A percentile compares a stretch with the other conserved stretches of the same genome.
Conservation (phyloP, 2,888 invertebrate genomes). For the Dioctria rufipes region DNA sequence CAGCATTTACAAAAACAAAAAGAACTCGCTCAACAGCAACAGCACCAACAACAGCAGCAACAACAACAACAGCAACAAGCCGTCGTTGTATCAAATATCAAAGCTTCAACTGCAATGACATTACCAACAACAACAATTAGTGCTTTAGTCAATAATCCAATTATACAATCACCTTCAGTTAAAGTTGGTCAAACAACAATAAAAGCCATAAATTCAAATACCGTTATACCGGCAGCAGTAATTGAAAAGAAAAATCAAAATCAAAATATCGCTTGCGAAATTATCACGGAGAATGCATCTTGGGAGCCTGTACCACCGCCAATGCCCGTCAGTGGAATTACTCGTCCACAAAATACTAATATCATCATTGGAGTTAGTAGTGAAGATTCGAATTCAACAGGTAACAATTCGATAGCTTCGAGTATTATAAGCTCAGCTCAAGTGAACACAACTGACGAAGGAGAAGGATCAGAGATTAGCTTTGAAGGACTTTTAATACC, state of each 20-base stretch:
- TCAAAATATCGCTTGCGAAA: constrained; percentile 10
- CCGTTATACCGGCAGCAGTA: constrained; percentile 61
- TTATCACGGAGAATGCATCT: constrained; percentile 56
- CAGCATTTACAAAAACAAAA: constrained; percentile 77
- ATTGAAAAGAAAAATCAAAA: constrained; percentile 65
- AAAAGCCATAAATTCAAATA: constrained; percentile 65
- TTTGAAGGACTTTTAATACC: constrained; percentile 77
- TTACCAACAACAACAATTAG: constrained; percentile 68
- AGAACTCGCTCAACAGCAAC: constrained; percentile 71
- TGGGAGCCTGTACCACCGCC: constrained; percentile 68
- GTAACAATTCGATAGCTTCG: constrained; percentile 75
- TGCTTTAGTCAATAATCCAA: constrained; percentile 69
- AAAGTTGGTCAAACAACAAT: constrained; percentile 71
- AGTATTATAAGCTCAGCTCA: constrained; percentile 71
- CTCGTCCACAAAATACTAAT: constrained; percentile 20
- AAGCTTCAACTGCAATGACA: constrained; percentile 16
- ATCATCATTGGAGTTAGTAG: constrained; percentile 59
- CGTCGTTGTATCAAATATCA: constrained; percentile 15
- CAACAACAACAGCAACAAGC: constrained; percentile 66
- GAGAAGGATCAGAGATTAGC: constrained; percentile 77
- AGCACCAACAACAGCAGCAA: constrained; percentile 66
- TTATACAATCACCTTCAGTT: constrained; percentile 69
- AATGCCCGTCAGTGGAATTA: constrained; percentile 66
- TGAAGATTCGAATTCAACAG: constrained; percentile 72
- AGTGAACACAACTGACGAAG: constrained; percentile 71